A percentile compares a stretch with the other conserved stretches of the same genome.
phyloP scores from a whole-genome alignment of 2,888 invertebrate species.

The Troides helena region DNA sequence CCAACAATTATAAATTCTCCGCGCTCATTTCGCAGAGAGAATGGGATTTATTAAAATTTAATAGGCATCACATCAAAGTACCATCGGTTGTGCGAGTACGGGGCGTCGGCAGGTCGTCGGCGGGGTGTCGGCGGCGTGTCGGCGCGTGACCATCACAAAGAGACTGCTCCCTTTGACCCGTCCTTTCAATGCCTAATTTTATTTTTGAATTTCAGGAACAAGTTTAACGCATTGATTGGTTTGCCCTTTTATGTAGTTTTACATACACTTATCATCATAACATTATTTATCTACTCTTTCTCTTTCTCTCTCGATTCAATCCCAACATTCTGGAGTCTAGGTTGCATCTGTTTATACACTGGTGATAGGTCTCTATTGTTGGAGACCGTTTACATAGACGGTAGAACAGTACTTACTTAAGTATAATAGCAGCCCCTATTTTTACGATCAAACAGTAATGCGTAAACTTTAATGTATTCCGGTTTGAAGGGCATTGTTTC shows the following conservation, averaged over 20 bases:
- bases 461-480: no score
- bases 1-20: slow-evolving; percentile 36
- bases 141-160: slow-evolving; percentile 60
- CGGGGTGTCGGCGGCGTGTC: slow-evolving; percentile 42
- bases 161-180: slow-evolving; percentile 56
- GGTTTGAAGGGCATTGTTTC: no score
- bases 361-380: no score
- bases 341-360: no score
- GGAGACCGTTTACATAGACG: no score
- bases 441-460: no score
- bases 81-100: slow-evolving; percentile 1
- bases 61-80: slow-evolving; percentile 46
- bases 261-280: neutral
- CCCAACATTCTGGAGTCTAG: no score
- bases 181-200: slow-evolving; percentile 43
- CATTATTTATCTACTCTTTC: no score
- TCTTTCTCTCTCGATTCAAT: no score
- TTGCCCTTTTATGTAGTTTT: slow-evolving; percentile 13
- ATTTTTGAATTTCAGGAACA: slow-evolving; percentile 38
- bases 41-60: slow-evolving; percentile 59
- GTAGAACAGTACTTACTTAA: no score
- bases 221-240: slow-evolving; percentile 37
- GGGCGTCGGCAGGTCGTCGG: slow-evolving; percentile 38
- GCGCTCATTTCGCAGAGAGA: slow-evolving; percentile 51
- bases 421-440: no score